These are phyloP conservation scores for Chrysina gloriosa DNA, from an alignment of 2,888 invertebrate genomes.

Conservation along the genomic window DNA sequence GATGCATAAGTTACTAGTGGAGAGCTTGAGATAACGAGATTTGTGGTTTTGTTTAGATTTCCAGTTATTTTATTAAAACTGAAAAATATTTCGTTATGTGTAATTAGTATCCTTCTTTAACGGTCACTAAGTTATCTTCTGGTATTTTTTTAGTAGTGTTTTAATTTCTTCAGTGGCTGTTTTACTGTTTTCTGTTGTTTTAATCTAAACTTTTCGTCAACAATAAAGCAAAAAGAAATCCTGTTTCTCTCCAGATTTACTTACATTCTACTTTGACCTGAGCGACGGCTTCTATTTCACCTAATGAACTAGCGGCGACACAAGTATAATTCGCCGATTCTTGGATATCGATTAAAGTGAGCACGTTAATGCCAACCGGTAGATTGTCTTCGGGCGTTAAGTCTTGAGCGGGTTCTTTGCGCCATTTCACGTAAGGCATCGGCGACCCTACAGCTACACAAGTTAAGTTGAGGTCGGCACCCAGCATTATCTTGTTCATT, in stretches of 20 bases:
- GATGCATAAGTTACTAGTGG: too few species aligned
- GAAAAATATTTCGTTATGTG: too few species aligned
- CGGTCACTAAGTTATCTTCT: neutral
- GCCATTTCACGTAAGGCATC: constrained; percentile 97
- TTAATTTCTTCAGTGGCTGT: too few species aligned
- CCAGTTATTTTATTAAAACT: too few species aligned
- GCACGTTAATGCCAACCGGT: constrained; percentile 86
- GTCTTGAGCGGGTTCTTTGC: constrained; percentile 84
- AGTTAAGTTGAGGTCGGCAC: constrained; percentile 90
- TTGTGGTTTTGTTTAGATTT: too few species aligned
- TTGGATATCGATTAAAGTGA: constrained; percentile 86
- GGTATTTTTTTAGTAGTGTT: too few species aligned
- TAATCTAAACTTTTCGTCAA: too few species aligned
- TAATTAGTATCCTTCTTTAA: too few species aligned
- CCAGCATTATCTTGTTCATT: constrained; percentile 90
- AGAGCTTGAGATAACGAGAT: neutral
- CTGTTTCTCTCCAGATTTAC: too few species aligned
- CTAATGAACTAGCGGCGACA: constrained; percentile 93
- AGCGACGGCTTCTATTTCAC: constrained; percentile 88
- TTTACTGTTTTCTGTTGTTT: too few species aligned
- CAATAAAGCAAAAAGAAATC: too few species aligned
- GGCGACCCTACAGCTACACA: constrained; percentile 98
- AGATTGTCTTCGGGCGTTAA: constrained; percentile 90
- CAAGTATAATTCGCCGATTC: constrained; percentile 98
- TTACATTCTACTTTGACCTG: constrained; percentile 97